These are phyloP conservation scores for Lymantria dispar DNA, from an alignment of 2,888 invertebrate species.

Conservation along the genomic window DNA sequence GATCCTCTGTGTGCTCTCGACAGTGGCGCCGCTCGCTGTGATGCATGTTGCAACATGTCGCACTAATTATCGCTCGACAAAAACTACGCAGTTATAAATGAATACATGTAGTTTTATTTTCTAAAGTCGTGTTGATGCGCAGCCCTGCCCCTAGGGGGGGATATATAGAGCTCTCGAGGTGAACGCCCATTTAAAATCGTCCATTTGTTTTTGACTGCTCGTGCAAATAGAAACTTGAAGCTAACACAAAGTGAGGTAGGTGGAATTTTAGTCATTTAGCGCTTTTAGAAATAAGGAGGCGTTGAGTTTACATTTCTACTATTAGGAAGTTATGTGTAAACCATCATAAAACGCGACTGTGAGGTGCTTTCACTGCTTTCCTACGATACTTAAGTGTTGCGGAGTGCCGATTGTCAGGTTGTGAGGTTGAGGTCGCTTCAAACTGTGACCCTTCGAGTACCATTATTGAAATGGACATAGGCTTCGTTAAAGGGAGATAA, in stretches of 20 bases:
- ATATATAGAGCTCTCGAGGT: constrained; percentile 12
- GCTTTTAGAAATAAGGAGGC: background rate
- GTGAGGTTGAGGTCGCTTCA: background rate
- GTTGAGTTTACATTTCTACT: background rate
- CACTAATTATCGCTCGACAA: constrained; percentile 27
- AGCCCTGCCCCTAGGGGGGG: no score
- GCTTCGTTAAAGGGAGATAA: no score
- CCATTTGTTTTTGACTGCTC: constrained; percentile 12
- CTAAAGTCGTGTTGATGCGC: background rate
- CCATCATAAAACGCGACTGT: background rate
- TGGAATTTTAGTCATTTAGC: constrained; percentile 1
- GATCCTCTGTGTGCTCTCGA: constrained; percentile 8
- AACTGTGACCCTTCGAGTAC: no score
- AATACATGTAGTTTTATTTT: background rate
- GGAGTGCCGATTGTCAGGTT: background rate
- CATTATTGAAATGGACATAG: no score
- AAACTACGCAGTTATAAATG: constrained; percentile 9
- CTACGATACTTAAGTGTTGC: background rate
- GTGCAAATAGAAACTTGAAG: constrained; percentile 8
- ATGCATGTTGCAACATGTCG: constrained; percentile 20
- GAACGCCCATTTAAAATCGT: constrained; percentile 27
- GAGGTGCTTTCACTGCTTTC: background rate
- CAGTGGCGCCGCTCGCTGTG: constrained; percentile 8
- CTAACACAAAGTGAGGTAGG: background rate
- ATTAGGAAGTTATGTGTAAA: background rate